Evolutionary conservation across 2,113 vertebrate species (phyloP), one percentile per base, ranked within the genome.

Genomic region (Otocyon megalotis): DNA sequence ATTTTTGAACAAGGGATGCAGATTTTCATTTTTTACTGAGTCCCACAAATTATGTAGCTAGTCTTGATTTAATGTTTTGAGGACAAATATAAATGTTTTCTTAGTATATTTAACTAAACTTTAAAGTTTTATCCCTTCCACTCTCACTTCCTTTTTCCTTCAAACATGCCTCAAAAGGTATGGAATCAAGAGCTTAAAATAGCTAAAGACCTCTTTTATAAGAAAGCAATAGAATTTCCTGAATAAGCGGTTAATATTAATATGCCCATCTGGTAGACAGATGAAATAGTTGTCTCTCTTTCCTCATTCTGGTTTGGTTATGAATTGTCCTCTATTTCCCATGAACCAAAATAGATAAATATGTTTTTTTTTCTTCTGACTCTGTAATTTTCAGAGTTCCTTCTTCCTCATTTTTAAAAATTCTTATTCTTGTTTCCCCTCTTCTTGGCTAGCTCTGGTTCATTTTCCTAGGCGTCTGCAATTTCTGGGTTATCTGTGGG

Each of bases 181-280:
- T 76, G 71, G 53, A 92, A 88, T 97, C 32, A 85, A 85, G 48
- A 85, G 65, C 65, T 88, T 79, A 87, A 93, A 97, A 96, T 53
- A 96, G 43, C 65, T 96, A 83, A 96, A 74, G 35, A 58, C 54
- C 12, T 58, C 20, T 63, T 96, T 97, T 92, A 80, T 69, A 84
- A 89, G 19, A 96, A 93, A 91, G 58, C 35, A 87, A 77, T 88
- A 93, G 53, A 95, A 86, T 80, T 90, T 96, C 60, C 90, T 93
- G 77, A 97, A 63, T 83, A 83, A 88, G 24, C 94, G 19, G 13
- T 91, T 81, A 91, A 53, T 89, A 90, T 87, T 89, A 94, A 71
- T n/a, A 69, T 69, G 48, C 74, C 62, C 91, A 94, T 95, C 48
- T 95, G 86, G 72, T 32, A 86, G 87, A 85, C 82, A 96, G 93